Evolutionary conservation across 2,888 invertebrate genomes (phyloP).

Genomic region (Chalcis sispes): DNA sequence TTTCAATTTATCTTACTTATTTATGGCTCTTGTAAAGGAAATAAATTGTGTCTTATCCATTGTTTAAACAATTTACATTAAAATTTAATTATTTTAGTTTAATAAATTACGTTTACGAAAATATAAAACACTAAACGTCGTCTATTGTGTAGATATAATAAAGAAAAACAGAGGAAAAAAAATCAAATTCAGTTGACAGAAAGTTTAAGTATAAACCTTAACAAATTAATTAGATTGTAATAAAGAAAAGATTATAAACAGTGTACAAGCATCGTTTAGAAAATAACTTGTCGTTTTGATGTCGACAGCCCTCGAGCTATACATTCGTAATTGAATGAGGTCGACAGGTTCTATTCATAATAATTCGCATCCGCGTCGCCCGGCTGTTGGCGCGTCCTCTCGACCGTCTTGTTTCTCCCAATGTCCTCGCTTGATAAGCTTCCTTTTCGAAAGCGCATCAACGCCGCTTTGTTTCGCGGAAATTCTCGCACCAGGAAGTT

Average conservation of each 20-base stretch:
- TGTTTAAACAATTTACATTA: too few relatives aligned
- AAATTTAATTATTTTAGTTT: too few relatives aligned
- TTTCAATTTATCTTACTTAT: too few relatives aligned
- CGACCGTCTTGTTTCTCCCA: background rate
- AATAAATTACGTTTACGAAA: background rate
- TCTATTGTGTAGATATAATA: background rate
- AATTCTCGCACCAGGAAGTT: slow-evolving; percentile 25
- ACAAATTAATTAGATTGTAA: slow-evolving; percentile 18
- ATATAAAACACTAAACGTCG: background rate
- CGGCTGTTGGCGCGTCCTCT: slow-evolving; percentile 14
- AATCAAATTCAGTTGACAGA: background rate
- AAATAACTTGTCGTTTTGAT: slow-evolving; percentile 42
- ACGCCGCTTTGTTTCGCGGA: background rate
- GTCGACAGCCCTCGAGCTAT: slow-evolving; percentile 28
- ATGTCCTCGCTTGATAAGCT: too few relatives aligned
- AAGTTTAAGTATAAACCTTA: background rate
- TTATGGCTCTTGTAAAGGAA: too few relatives aligned
- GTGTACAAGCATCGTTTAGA: background rate
- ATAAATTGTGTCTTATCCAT: too few relatives aligned
- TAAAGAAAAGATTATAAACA: slow-evolving; percentile 6
- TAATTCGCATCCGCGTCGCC: slow-evolving; percentile 3
- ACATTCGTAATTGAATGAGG: slow-evolving; percentile 52
- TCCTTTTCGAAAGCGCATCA: too few relatives aligned
- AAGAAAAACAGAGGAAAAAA: background rate
- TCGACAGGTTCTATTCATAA: slow-evolving; percentile 19